Evolutionary conservation across 1,140 invertebrate genomes (phyloP).

Genomic region (Drosophila obscura): DNA sequence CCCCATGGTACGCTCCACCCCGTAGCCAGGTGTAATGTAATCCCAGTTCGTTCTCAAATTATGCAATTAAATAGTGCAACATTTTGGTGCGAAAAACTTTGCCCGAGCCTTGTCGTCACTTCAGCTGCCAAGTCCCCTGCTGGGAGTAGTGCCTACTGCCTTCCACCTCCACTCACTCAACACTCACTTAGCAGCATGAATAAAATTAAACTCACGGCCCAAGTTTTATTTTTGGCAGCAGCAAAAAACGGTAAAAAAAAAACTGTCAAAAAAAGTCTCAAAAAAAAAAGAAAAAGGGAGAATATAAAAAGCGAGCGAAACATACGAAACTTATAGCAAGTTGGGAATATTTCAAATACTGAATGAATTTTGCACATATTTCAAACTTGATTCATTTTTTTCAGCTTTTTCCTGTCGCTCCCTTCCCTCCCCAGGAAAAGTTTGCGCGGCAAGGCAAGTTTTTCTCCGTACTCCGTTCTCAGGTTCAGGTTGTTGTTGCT

Average conservation of each 20-base stretch:
- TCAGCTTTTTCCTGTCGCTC: conserved; percentile 10
- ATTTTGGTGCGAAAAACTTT: conserved; percentile 63
- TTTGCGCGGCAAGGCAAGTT: conserved; percentile 61
- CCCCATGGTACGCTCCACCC: neutral
- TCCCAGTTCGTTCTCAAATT: conserved; percentile 68
- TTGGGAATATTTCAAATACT: conserved; percentile 79
- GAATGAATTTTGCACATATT: conserved; percentile 80
- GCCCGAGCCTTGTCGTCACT: conserved; percentile 21
- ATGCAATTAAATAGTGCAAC: conserved; percentile 78
- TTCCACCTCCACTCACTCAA: conserved; percentile 48
- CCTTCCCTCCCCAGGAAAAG: conserved; percentile 26
- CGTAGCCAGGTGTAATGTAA: conserved; percentile 49
- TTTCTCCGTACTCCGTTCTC: conserved; percentile 2
- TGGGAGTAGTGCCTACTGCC: neutral
- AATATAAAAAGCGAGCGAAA: conserved; percentile 17
- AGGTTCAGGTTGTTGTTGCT: conserved; percentile 30
- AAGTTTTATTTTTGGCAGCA: conserved; percentile 69
- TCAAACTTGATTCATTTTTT: conserved; percentile 68
- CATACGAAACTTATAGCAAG: conserved; percentile 69
- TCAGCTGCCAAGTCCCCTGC: too few species aligned
- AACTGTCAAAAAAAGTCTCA: conserved; percentile 1
- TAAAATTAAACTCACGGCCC: conserved; percentile 77
- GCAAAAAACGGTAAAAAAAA: neutral
- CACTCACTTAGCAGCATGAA: conserved; percentile 79
- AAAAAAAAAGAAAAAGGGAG: conserved; percentile 10